phyloP scores from a whole-genome alignment of 2,888 invertebrate species.

The Lithophane semibrunnea region DNA sequence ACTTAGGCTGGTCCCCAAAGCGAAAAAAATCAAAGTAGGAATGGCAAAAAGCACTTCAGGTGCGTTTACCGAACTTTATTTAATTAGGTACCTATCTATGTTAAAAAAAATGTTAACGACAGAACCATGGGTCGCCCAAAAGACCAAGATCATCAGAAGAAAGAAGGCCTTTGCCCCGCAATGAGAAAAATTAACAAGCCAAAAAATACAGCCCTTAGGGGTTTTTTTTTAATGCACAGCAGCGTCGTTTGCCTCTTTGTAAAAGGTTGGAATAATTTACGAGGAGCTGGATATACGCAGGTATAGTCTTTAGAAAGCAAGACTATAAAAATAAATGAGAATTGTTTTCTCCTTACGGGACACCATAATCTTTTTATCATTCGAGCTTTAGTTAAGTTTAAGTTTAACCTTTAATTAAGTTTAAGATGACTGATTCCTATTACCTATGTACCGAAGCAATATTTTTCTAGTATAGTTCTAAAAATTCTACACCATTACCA shows the following conservation, averaged over 20 bases:
- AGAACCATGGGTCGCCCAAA: not conserved
- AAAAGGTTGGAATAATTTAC: not conserved
- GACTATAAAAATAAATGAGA: not conserved
- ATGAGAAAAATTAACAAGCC: not conserved
- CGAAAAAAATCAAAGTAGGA: not conserved
- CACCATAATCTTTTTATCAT: not conserved
- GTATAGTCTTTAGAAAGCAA: not conserved
- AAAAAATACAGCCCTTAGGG: not conserved
- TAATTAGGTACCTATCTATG: not conserved
- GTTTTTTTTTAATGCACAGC: not conserved
- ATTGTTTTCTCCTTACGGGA: not conserved
- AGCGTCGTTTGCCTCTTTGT: not conserved
- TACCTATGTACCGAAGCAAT: too few relatives aligned
- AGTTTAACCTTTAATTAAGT: not conserved
- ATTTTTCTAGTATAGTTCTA: not conserved
- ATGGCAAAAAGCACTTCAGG: not conserved
- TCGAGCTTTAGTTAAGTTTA: not conserved
- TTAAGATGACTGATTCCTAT: not conserved
- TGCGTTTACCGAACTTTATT: not conserved
- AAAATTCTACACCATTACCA: not conserved
- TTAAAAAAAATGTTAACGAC: not conserved
- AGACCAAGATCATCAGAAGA: not conserved
- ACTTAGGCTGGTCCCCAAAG: not conserved
- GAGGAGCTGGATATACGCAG: not conserved
- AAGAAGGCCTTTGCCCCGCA: not conserved